A percentile compares a stretch with the other conserved stretches of the same genome.
Conservation (phyloP, 2,113 vertebrate genomes). For the Aythya baeri region DNA sequence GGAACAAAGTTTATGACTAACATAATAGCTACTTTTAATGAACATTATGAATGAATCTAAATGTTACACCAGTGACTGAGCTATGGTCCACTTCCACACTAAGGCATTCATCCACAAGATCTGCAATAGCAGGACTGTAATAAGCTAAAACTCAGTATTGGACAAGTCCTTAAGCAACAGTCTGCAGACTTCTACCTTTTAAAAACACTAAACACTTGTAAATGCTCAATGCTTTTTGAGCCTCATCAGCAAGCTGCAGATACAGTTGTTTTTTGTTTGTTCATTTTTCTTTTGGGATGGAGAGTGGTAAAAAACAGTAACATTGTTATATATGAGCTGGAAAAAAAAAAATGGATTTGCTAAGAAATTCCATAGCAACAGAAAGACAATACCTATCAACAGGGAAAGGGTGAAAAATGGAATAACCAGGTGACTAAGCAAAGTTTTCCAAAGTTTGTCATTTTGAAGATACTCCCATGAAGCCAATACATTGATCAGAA, state of each 20-base stretch:
- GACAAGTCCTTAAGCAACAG: neutral
- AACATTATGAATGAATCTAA: neutral
- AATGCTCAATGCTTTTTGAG: neutral
- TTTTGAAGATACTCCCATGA: neutral
- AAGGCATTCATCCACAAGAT: neutral
- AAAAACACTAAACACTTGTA: neutral
- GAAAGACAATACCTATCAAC: neutral
- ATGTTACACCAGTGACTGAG: neutral
- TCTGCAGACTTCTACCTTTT: neutral
- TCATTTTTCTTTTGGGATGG: neutral
- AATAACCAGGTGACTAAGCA: neutral
- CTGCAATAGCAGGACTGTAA: neutral
- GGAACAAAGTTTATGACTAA: conserved; percentile 1
- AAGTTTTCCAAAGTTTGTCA: neutral
- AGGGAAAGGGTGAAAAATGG: neutral
- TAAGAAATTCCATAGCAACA: neutral
- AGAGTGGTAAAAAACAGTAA: neutral
- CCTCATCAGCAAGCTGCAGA: neutral
- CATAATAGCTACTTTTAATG: neutral
- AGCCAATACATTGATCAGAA: neutral
- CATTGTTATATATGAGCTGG: rapidly evolving
- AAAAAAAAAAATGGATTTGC: neutral
- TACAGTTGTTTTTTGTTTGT: neutral
- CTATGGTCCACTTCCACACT: neutral
- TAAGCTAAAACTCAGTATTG: neutral